phyloP scores from a whole-genome alignment of 2,888 invertebrate species.

The Pyrocoelia pectoralis region DNA sequence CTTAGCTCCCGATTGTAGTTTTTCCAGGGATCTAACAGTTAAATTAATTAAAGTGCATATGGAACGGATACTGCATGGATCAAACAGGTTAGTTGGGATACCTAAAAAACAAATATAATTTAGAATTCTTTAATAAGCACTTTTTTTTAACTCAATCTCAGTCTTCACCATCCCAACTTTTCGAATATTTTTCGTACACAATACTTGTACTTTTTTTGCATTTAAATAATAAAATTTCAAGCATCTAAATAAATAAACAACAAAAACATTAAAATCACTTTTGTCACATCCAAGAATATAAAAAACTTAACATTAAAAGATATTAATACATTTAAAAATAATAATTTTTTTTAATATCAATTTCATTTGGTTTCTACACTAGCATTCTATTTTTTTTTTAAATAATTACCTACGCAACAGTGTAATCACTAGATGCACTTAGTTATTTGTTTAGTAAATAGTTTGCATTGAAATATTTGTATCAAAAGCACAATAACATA shows the following conservation, averaged over 20 bases:
- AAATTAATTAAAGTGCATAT: too few relatives aligned
- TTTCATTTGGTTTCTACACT: constrained; percentile 42
- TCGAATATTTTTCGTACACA: not conserved
- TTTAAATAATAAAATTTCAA: constrained; percentile 5
- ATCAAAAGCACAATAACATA: constrained; percentile 6
- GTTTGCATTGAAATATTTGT: constrained; percentile 5
- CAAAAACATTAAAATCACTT: constrained; percentile 15
- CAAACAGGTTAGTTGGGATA: too few relatives aligned
- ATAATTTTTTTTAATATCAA: constrained; percentile 39
- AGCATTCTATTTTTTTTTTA: constrained; percentile 32
- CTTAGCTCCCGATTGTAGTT: too few relatives aligned
- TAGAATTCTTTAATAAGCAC: not conserved
- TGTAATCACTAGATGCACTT: too few relatives aligned
- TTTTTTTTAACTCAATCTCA: not conserved
- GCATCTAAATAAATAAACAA: constrained; percentile 16
- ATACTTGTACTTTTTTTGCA: not conserved
- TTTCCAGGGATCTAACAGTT: too few relatives aligned
- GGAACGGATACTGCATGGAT: too few relatives aligned
- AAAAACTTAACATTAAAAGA: constrained; percentile 7
- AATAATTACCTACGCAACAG: too few relatives aligned
- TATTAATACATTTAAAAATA: constrained; percentile 18
- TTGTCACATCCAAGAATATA: constrained; percentile 1
- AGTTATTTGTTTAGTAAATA: constrained; percentile 13
- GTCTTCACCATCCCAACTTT: constrained; percentile 1
- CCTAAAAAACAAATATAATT: too few relatives aligned